Evolutionary conservation across 2,888 invertebrate species (phyloP), one percentile per base, ranked within the genome.

Genomic region (Lochmaea capreae): DNA sequence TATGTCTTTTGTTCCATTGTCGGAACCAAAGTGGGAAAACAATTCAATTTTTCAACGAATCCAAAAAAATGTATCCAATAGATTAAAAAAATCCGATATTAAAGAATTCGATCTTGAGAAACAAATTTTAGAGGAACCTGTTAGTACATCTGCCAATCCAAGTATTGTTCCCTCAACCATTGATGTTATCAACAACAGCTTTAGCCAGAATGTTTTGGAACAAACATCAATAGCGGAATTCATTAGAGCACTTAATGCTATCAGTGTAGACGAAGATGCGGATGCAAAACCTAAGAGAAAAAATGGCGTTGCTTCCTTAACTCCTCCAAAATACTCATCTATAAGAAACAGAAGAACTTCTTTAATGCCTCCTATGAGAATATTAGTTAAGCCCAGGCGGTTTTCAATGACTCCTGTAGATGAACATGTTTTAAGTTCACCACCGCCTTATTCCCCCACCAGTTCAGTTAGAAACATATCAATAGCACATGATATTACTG

Each of bases 191-290:
- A 70, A 75, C 9, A 72, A 79, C 8, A 68, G 68, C 14, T 72
- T 81, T 14, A 90, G 90, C 80, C 89, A 90, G 8, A 90, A 90
- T 81, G 90, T 95, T 12, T 87, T 95, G 71, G 95, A 95, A 85
- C 92, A 94, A 81, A 95, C 95, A 0, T 94, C 95, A 26, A 89
- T 96, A 14, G 95, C 95, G 1, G 95, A 96, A 86, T 90, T 96
- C 69, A 89, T 96, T 39, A 89, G 95, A 71, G 95, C 94, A 0
- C 87, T 96, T 65, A 93, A 94, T 63, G 90, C 92, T n/a, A 88
- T 95, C 42, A 83, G 85, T 0, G 82, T 85, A 0, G 85, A 87
- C 0, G 82, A 81, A 42, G 76, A 74, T 14, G 67, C 66, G 16
- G 75, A 80, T 2, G 72, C 80, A 8, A 82, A 79, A 22, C 88